Base-by-base conservation (phyloP, 2,888 invertebrate species). In the Alloplasta piceator region DNA sequence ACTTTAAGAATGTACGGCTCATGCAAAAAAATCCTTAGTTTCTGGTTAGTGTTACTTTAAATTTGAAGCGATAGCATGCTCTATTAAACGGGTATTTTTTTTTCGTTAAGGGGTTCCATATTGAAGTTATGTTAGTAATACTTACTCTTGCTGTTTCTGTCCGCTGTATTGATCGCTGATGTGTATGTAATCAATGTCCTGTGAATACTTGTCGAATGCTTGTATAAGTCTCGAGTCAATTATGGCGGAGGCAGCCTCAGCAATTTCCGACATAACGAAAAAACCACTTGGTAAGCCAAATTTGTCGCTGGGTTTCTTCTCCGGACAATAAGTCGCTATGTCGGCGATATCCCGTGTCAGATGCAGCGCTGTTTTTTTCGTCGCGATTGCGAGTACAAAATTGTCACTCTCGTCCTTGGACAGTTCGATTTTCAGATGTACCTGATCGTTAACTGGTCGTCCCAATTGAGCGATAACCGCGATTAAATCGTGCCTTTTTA, bases 111-210 rank as follows among this genome's bases (percentile, higher is more conserved):
- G 43, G 7, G 10, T 1, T 43, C 4, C 6, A 9, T 43, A 43
- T 43, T 43, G 6, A 52, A 14, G 7, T 52, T 52, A n/a, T 14
- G 12, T n/a, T 4, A 26, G 39, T 43, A 66, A 86, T 84, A 94
- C 96, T 95, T 92, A 97, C 96, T 99, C 99, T 89, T 96, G 95
- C 91, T 96, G 96, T 92, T 98, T 97, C 39, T 95, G 95, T 48
- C 99, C 99, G 85, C 97, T 96, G 93, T 96, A 99, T 91, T 98
- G 97, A 93, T 99, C 99, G 73, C 99, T 98, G 89, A 99, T 95
- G 93, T 99, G 99, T 92, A 99, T 96, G 93, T 96, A 99, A 92
- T 99, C 99, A 88, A 99, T 95, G 91, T 95, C 94, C 80, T 95
- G 94, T 86, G 96, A 95, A 93, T 96, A 98, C 93, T 96, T 98